phyloP scores from a whole-genome alignment of 2,888 invertebrate genomes.

The Oxyteleia sp. region DNA sequence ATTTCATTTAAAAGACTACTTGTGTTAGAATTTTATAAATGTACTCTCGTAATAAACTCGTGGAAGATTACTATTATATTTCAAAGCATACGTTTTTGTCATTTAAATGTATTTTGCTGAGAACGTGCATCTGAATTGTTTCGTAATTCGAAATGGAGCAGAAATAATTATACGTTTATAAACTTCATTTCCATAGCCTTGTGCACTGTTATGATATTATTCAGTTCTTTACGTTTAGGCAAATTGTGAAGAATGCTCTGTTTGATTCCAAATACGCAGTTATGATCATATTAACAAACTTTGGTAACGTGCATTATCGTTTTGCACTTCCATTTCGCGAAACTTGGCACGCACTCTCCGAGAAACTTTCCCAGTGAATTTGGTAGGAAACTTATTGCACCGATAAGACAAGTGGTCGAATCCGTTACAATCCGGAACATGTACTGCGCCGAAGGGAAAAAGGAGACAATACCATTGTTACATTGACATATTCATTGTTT shows the following conservation, averaged over 20 bases:
- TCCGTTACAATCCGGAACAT: slow-evolving; percentile 45
- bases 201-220: slow-evolving; percentile 9
- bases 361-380: slow-evolving; percentile 67
- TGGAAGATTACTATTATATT: too few species aligned
- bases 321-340: slow-evolving; percentile 65
- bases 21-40: too few species aligned
- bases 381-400: slow-evolving; percentile 63
- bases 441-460: slow-evolving; percentile 34
- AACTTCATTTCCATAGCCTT: neutral
- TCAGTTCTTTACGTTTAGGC: slow-evolving; percentile 13
- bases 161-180: neutral
- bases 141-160: neutral
- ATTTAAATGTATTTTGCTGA: too few species aligned
- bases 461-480: slow-evolving; percentile 24
- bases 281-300: slow-evolving; percentile 68
- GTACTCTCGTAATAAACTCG: too few species aligned
- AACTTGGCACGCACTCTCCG: slow-evolving; percentile 65
- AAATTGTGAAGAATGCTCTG: slow-evolving; percentile 29
- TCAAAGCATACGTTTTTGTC: too few species aligned
- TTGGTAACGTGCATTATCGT: slow-evolving; percentile 63
- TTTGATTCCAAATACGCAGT: slow-evolving; percentile 48
- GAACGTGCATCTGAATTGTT: too few species aligned
- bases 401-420: slow-evolving; percentile 65
- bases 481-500: slow-evolving; percentile 22
- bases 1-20: too few species aligned